Evolutionary conservation across 2,113 vertebrate species (phyloP), one percentile per base, ranked within the genome.

Genomic region (Ciconia boyciana): DNA sequence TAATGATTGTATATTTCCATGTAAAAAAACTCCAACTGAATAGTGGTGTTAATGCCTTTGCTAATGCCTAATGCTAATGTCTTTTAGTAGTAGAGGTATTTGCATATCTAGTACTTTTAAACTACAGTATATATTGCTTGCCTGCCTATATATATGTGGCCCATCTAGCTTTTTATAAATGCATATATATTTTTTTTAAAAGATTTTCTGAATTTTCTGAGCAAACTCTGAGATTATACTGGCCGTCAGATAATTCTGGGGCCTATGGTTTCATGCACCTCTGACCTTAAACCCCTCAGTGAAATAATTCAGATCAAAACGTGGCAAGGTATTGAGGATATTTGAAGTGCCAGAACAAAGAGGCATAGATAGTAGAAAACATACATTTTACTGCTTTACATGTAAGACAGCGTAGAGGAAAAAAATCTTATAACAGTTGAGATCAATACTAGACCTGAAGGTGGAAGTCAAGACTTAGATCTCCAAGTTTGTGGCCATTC

Each of bases 351-450:
- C 68, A 65, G 65, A 90, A 21, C 31, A 61, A 7, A 22, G 36
- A 76, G 62, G 19, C 28, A 16, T 5, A 46, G 52, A 3, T 39
- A 52, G 34, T 32, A 86, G 41, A 90, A 72, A 80, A 26, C 6
- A 5, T 31, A 3, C 3, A 7, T 89, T 89, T 90, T 82, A n/a
- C 21, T 74, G 28, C 28, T 77, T 65, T 66, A 46, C 7, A 3
- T 46, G 15, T 79, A 51, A 52, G 86, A 69, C 10, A 51, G 10
- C 13, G 8, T 15, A 19, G 44, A 80, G 41, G 21, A 44, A 83
- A 71, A 71, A 48, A 72, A n/a, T 0, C 36, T 64, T 76, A 0
- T 21, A 36, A 52, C 1, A 1, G 11, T 13, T 46, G 21, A 74
- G 8, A 15, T 89, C 65, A 66, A 2, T 68, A 44, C 17, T 39